Evolutionary conservation across 1,140 invertebrate species (phyloP).

Genomic region (Drosophila trapezifrons): DNA sequence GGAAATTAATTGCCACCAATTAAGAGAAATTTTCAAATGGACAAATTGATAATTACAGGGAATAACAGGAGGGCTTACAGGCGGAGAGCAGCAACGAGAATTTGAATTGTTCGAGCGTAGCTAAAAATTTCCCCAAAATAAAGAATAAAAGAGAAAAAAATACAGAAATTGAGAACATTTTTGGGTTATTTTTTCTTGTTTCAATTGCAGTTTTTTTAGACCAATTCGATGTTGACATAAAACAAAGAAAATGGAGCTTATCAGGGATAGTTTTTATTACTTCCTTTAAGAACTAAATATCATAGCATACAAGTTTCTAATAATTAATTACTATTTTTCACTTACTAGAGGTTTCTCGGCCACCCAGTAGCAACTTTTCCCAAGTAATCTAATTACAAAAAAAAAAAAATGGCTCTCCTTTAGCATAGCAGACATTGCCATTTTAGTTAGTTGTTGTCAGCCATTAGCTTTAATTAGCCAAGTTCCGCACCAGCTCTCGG

Average conservation of each 20-base stretch:
- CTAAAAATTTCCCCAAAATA: slow-evolving; percentile 22
- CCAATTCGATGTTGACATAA: too few relatives aligned
- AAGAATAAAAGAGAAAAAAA: neutral
- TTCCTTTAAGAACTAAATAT: neutral
- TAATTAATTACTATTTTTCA: neutral
- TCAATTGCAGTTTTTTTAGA: neutral
- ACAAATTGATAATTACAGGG: slow-evolving; percentile 58
- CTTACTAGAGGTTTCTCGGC: neutral
- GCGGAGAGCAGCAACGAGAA: neutral
- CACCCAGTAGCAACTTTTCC: too few relatives aligned
- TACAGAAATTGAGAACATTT: too few relatives aligned
- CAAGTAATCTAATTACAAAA: slow-evolving; percentile 1
- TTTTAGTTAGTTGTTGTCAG: slow-evolving; percentile 1
- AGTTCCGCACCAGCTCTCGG: slow-evolving; percentile 1
- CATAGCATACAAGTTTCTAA: too few relatives aligned
- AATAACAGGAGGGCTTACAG: slow-evolving; percentile 18
- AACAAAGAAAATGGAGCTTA: too few relatives aligned
- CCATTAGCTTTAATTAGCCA: slow-evolving; percentile 31
- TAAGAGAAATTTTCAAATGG: slow-evolving; percentile 53
- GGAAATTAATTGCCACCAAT: slow-evolving; percentile 62
- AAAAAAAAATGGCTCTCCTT: neutral
- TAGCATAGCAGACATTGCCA: neutral
- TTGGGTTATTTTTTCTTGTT: neutral
- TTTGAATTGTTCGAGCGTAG: slow-evolving; percentile 24
- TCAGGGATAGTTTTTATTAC: too few relatives aligned